Evolutionary conservation across 2,797 vertebrate genomes (phyloP).

Genomic region (Sandelia bainsii): DNA sequence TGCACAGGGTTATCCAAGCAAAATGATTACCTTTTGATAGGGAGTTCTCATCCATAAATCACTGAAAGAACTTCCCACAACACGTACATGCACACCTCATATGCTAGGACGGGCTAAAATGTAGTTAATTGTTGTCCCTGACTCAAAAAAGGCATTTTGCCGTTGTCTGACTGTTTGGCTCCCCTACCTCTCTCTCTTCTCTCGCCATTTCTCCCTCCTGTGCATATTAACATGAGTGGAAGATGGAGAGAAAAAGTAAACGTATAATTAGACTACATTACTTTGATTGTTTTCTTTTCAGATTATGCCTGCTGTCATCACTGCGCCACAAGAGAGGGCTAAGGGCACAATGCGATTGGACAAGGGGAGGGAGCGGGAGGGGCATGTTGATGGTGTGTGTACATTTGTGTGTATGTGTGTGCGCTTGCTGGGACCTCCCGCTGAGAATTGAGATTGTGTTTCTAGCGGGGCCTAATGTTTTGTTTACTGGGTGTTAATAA

Average conservation of each 20-base stretch:
- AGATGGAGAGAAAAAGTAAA: slow-evolving; percentile 88
- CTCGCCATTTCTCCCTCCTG: slow-evolving; percentile 65
- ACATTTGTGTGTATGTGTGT: slow-evolving; percentile 47
- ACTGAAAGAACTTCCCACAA: slow-evolving; percentile 53
- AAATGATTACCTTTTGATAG: slow-evolving; percentile 61
- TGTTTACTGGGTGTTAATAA: slow-evolving; percentile 99
- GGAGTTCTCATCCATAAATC: slow-evolving; percentile 68
- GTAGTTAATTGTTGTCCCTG: slow-evolving; percentile 71
- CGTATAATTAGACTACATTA: slow-evolving; percentile 90
- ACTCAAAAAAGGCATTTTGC: slow-evolving; percentile 73
- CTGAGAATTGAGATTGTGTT: slow-evolving; percentile 97
- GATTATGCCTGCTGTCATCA: slow-evolving; percentile 88
- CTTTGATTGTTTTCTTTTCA: slow-evolving; percentile 90
- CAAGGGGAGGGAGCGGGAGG: slow-evolving; percentile 85
- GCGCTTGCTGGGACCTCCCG: slow-evolving; percentile 77
- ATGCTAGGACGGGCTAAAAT: slow-evolving; percentile 64
- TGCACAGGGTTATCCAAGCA: slow-evolving; percentile 45
- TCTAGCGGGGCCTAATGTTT: slow-evolving; percentile 95
- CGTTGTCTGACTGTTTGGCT: slow-evolving; percentile 67
- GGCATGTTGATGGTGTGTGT: slow-evolving; percentile 55
- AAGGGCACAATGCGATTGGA: slow-evolving; percentile 94
- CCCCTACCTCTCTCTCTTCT: slow-evolving; percentile 37
- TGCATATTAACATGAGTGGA: slow-evolving; percentile 83
- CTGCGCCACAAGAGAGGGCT: slow-evolving; percentile 83
- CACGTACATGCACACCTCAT: slow-evolving; percentile 30